Percentiles rank a stretch among this genome's conserved stretches.
Evolutionary conservation across 2,797 vertebrate genomes (phyloP).

Genomic region (Aphelocoma californica): DNA sequence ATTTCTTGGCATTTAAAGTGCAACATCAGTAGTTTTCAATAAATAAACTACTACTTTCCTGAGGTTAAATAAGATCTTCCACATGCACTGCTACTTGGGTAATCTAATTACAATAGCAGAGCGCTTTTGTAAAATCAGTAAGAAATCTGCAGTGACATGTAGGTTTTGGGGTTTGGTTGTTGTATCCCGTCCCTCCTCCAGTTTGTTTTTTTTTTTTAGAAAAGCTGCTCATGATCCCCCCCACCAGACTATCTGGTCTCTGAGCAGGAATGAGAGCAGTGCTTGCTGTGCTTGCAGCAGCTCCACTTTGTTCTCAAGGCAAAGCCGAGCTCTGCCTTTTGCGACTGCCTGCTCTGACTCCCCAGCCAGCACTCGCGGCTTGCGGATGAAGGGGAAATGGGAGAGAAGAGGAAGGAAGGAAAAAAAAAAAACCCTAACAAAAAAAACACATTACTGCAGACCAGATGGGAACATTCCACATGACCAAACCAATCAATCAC

Average conservation of each 20-base stretch:
- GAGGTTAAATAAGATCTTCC: slow-evolving; percentile 74
- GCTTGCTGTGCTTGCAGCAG: slow-evolving; percentile 34
- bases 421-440: slow-evolving; percentile 66
- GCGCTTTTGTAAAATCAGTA: slow-evolving; percentile 26
- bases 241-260: not conserved
- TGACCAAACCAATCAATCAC: slow-evolving; percentile 99
- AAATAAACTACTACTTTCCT: slow-evolving; percentile 77
- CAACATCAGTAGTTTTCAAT: slow-evolving; percentile 79
- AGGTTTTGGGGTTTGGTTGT: not conserved
- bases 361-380: slow-evolving; percentile 83
- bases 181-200: accelerated
- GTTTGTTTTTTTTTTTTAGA: not conserved
- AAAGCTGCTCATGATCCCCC: not conserved
- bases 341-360: slow-evolving; percentile 78
- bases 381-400: slow-evolving; percentile 75
- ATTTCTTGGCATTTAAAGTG: slow-evolving; percentile 80
- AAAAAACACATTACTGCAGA: slow-evolving; percentile 93
- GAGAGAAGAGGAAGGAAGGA: slow-evolving; percentile 66
- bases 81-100: slow-evolving; percentile 66
- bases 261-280: slow-evolving; percentile 6
- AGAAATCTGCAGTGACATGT: not conserved
- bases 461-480: slow-evolving; percentile 99
- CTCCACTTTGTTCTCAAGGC: slow-evolving; percentile 63
- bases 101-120: slow-evolving; percentile 75
- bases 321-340: slow-evolving; percentile 76